A percentile compares a stretch with the other conserved stretches of the same genome.
Conservation (phyloP, 1,140 invertebrate species). For the Drosophila saltans region DNA sequence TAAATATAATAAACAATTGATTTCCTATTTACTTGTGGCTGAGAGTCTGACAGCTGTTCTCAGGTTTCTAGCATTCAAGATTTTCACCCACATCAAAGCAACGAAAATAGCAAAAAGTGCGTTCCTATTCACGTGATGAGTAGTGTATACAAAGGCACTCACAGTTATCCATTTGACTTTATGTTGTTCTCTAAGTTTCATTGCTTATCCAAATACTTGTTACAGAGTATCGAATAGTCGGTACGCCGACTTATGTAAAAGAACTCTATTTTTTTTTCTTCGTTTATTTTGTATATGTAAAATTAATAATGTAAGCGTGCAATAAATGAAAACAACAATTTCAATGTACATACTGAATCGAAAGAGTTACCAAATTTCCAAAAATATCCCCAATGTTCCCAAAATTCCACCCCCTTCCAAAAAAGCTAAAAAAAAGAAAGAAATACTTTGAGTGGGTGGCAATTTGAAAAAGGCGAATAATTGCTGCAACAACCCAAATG, state of each 20-base stretch:
- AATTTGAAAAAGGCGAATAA: background rate
- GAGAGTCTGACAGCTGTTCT: background rate
- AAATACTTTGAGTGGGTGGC: background rate
- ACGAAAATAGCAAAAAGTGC: too few relatives aligned
- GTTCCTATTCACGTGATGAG: too few relatives aligned
- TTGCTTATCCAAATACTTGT: slow-evolving; percentile 4
- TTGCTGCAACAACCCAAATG: background rate
- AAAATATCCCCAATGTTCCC: background rate
- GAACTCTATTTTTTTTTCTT: background rate
- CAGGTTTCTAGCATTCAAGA: too few relatives aligned
- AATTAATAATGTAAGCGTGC: slow-evolving; percentile 37
- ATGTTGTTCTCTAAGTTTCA: background rate
- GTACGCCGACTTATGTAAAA: background rate
- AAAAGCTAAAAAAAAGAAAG: background rate
- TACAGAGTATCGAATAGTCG: slow-evolving; percentile 7
- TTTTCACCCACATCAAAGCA: too few relatives aligned
- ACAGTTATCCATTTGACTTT: too few relatives aligned
- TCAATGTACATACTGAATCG: slow-evolving; percentile 1
- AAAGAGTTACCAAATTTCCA: background rate
- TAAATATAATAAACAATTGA: background rate
- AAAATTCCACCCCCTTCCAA: too few relatives aligned
- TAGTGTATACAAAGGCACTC: too few relatives aligned
- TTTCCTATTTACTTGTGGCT: background rate
- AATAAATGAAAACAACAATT: slow-evolving; percentile 35
- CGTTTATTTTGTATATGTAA: slow-evolving; percentile 10